phyloP scores from a whole-genome alignment of 2,797 vertebrate genomes.

The Coregonus suidteri region DNA sequence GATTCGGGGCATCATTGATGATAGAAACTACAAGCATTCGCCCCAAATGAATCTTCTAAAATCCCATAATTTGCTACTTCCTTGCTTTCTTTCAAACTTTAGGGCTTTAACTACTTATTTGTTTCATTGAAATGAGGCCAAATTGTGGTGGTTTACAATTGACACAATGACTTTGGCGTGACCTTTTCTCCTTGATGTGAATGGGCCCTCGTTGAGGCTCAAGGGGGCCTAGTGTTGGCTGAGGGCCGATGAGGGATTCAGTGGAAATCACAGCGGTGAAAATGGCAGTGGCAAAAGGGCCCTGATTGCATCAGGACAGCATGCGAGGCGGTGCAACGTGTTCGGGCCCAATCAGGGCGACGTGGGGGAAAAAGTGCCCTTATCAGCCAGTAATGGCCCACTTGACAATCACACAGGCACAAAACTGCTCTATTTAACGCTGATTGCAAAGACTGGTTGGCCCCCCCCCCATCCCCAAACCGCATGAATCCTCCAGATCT shows the following conservation, averaged over 20 bases:
- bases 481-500: conserved; percentile 65
- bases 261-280: conserved; percentile 82
- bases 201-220: conserved; percentile 66
- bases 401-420: conserved; percentile 99
- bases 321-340: conserved; percentile 80
- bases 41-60: conserved; percentile 32
- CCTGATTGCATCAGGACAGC: conserved; percentile 88
- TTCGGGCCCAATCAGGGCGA: conserved; percentile 88
- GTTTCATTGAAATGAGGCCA: conserved; percentile 74
- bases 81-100: conserved; percentile 51
- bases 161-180: conserved; percentile 71
- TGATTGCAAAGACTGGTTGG: conserved; percentile 91
- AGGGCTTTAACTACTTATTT: conserved; percentile 63
- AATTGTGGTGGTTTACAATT: conserved; percentile 75
- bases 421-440: conserved; percentile 92
- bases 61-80: conserved; percentile 64
- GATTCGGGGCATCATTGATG: conserved; percentile 6
- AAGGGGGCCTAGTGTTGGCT: conserved; percentile 49
- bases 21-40: conserved; percentile 23
- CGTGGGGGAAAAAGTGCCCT: conserved; percentile 80
- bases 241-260: conserved; percentile 46
- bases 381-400: conserved; percentile 97
- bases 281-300: conserved; percentile 82
- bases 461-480: conserved; percentile 45
- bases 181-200: conserved; percentile 76